Percentiles rank a stretch among this genome's conserved stretches.
Conservation (phyloP, 2,113 vertebrate species). For the Nycticebus coucang region DNA sequence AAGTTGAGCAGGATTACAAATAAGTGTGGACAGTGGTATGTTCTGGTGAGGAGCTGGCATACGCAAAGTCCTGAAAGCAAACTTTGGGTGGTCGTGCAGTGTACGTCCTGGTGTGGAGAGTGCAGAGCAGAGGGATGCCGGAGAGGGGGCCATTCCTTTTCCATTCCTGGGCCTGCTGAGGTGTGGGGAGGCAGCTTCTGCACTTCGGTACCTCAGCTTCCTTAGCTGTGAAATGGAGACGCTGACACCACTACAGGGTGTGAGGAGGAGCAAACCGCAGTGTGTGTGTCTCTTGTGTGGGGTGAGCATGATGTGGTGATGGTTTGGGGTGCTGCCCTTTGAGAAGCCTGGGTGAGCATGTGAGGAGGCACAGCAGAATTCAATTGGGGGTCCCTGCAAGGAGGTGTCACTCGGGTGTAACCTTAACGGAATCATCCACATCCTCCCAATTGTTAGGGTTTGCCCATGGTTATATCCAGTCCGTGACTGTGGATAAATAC, state of each 20-base stretch:
- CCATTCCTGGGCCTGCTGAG: background rate
- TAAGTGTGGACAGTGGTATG: background rate
- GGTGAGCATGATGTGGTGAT: background rate
- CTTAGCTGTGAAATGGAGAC: background rate
- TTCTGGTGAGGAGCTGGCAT: background rate
- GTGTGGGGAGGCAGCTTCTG: background rate
- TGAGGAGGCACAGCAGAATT: background rate
- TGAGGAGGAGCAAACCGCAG: background rate
- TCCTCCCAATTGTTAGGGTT: constrained; percentile 56
- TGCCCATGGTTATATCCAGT: constrained; percentile 73
- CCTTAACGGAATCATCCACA: background rate
- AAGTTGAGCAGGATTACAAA: background rate
- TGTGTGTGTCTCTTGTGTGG: background rate
- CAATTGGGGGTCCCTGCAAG: background rate
- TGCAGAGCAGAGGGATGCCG: fast-evolving
- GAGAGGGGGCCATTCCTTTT: background rate
- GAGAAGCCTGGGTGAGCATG: background rate
- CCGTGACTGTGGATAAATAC: constrained; percentile 75
- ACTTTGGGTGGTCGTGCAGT: fast-evolving
- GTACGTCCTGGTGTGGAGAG: background rate
- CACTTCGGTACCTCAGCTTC: background rate
- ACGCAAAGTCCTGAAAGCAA: background rate
- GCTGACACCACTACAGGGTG: fast-evolving
- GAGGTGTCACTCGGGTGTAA: constrained; percentile 18
- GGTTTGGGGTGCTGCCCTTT: background rate